These are phyloP conservation scores for Eueides isabella DNA, from an alignment of 1,140 invertebrate species.

Conservation along the genomic window DNA sequence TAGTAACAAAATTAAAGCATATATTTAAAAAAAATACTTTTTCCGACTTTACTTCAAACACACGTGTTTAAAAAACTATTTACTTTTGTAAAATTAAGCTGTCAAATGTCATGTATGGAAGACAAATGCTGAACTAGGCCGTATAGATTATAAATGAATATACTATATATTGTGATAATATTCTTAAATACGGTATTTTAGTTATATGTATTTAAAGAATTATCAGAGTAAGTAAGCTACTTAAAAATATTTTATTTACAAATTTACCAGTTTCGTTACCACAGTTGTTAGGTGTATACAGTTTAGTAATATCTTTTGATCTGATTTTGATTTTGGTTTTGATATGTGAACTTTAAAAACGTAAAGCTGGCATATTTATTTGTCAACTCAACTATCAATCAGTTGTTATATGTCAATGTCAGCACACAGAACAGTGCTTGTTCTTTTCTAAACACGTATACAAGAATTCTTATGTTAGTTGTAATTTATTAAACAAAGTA, in stretches of 20 bases:
- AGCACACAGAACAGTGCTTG: background rate
- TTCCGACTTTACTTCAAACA: conserved; percentile 1
- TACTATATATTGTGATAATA: background rate
- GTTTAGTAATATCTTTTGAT: background rate
- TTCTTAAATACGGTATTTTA: too few relatives aligned
- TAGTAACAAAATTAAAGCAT: background rate
- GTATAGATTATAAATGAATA: too few relatives aligned
- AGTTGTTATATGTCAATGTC: conserved; percentile 1
- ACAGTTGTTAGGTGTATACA: too few relatives aligned
- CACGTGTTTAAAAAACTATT: conserved; percentile 18
- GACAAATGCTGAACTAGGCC: too few relatives aligned
- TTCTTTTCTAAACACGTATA: conserved; percentile 21
- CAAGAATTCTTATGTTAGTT: background rate
- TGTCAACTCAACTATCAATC: background rate
- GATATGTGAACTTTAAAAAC: background rate
- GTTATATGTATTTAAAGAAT: too few relatives aligned
- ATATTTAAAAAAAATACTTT: background rate
- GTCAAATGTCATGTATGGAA: background rate
- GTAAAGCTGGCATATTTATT: background rate
- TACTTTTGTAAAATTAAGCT: background rate
- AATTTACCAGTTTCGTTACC: too few relatives aligned
- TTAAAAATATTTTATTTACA: too few relatives aligned
- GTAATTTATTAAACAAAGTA: background rate
- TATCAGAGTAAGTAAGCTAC: too few relatives aligned
- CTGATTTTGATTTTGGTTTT: background rate